phyloP scores from a whole-genome alignment of 2,113 vertebrate species.

The Motacilla tschutschensis region DNA sequence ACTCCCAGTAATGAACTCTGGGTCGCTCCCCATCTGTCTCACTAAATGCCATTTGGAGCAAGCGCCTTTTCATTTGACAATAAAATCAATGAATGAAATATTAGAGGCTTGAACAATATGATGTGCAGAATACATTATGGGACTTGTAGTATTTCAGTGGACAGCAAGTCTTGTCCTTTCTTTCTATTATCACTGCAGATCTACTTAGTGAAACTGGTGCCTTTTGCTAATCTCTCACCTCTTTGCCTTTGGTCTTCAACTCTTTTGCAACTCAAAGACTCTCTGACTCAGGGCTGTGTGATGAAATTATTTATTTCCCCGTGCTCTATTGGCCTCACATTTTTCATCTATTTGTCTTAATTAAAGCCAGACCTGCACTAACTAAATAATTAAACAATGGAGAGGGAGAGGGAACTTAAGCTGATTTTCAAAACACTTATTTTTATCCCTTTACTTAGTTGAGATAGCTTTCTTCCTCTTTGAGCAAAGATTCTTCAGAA shows the following conservation, averaged over 20 bases:
- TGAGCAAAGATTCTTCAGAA: neutral
- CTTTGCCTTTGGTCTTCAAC: slow-evolving; percentile 48
- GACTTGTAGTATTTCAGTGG: slow-evolving; percentile 16
- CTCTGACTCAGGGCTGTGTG: neutral
- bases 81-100: slow-evolving; percentile 84
- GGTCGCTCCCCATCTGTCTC: slow-evolving; percentile 66
- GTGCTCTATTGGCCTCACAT: neutral
- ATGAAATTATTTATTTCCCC: neutral
- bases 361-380: neutral
- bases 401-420: neutral
- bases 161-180: slow-evolving; percentile 33
- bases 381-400: neutral
- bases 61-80: slow-evolving; percentile 77
- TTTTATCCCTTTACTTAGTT: neutral
- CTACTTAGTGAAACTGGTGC: slow-evolving; percentile 56
- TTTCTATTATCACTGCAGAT: slow-evolving; percentile 45
- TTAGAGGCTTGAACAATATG: slow-evolving; percentile 50
- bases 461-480: neutral
- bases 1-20: slow-evolving; percentile 69
- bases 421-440: neutral
- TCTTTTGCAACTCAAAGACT: slow-evolving; percentile 4
- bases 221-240: slow-evolving; percentile 38
- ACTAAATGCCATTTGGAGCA: slow-evolving; percentile 78
- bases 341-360: neutral
- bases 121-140: slow-evolving; percentile 72